Percentiles rank a stretch among this genome's conserved stretches.
Conservation (phyloP, 2,797 vertebrate species). For the Aldrovandia affinis region DNA sequence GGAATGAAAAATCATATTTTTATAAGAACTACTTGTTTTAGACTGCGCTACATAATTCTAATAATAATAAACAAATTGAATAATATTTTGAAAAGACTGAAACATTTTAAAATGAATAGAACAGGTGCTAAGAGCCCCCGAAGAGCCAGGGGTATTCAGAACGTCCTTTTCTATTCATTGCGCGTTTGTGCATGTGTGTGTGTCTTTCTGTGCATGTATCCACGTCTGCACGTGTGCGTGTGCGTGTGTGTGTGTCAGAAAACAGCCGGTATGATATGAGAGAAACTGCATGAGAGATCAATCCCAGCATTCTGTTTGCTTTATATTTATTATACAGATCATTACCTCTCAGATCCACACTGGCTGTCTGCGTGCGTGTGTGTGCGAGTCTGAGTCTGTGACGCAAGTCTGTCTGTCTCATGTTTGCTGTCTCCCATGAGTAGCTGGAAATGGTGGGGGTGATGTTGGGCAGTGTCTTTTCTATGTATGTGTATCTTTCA, state of each 20-base stretch:
- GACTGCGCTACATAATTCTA: background rate
- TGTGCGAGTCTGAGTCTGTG: background rate
- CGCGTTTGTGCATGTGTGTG: slow-evolving; percentile 24
- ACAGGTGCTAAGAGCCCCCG: slow-evolving; percentile 5
- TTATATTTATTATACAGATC: background rate
- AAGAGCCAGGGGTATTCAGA: background rate
- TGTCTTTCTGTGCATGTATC: slow-evolving; percentile 36
- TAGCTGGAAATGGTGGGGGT: background rate
- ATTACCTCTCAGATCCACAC: background rate
- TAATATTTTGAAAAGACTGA: no score
- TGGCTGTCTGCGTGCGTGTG: background rate
- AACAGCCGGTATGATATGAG: slow-evolving; percentile 9
- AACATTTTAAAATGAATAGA: background rate
- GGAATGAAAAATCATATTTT: background rate
- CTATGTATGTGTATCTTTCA: background rate
- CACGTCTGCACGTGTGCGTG: slow-evolving; percentile 34
- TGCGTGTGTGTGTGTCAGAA: slow-evolving; percentile 26
- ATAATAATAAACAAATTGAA: background rate
- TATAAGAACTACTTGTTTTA: background rate
- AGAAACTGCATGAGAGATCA: slow-evolving; percentile 23
- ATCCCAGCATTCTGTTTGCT: background rate
- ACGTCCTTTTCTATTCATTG: background rate
- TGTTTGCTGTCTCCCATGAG: no score
- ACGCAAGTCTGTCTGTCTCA: background rate
- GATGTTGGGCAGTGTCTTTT: background rate